Conservation (phyloP, 2,888 invertebrate genomes). For the Glomeris marginata region DNA sequence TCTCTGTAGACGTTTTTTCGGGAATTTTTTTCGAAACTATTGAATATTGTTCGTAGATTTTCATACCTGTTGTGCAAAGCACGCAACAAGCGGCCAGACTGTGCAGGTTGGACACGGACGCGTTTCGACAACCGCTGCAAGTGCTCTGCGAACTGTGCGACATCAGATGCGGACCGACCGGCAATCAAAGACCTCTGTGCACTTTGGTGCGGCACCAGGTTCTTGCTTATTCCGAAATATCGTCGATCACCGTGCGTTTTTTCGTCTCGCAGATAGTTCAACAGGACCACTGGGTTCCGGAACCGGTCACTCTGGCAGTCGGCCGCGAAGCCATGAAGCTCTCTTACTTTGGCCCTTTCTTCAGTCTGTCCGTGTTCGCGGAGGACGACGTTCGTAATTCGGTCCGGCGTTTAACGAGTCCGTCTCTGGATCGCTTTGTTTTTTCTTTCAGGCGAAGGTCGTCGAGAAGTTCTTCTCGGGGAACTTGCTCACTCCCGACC, state of each 20-base stretch:
- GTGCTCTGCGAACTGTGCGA: constrained; percentile 66
- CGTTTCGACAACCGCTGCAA: constrained; percentile 49
- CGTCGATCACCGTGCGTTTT: constrained; percentile 9
- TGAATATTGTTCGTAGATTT: constrained; percentile 31
- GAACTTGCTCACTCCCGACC: constrained; percentile 13
- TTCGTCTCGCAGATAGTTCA: constrained; percentile 23
- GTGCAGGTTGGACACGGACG: constrained; percentile 51
- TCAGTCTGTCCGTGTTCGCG: constrained; percentile 78
- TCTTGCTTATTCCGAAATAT: background rate
- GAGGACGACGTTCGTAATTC: constrained; percentile 57
- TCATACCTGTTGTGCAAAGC: constrained; percentile 51
- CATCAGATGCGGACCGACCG: constrained; percentile 50
- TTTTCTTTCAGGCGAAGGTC: constrained; percentile 8
- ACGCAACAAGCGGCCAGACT: constrained; percentile 50
- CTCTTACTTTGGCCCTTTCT: constrained; percentile 80
- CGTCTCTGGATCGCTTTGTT: constrained; percentile 10
- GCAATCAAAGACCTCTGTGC: constrained; percentile 60
- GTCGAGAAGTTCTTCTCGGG: constrained; percentile 15
- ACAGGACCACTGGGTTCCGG: constrained; percentile 53
- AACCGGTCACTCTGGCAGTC: constrained; percentile 52
- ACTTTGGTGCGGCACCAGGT: constrained; percentile 26
- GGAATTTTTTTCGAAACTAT: background rate
- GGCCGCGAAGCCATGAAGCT: constrained; percentile 75
- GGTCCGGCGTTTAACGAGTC: constrained; percentile 29
- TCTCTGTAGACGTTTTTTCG: no score